Evolutionary conservation across 2,797 vertebrate species (phyloP).

Genomic region (Stomatorhinus walkeri): DNA sequence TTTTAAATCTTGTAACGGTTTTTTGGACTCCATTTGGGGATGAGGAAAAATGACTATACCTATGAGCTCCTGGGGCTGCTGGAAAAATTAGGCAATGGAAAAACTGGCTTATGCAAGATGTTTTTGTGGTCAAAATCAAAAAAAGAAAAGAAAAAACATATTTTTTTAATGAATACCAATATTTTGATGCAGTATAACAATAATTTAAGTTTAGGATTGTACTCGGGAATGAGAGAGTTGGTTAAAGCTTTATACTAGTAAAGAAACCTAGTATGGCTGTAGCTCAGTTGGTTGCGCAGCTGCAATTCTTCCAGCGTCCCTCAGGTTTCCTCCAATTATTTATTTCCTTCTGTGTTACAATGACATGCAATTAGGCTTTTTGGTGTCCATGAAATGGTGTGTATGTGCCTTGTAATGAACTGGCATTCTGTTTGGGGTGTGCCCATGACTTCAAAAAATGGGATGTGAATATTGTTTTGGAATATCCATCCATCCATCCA

Average conservation of each 20-base stretch:
- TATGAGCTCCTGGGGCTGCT: not conserved
- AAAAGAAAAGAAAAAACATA: not conserved
- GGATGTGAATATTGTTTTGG: not conserved
- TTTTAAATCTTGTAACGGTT: not conserved
- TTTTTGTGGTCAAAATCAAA: not conserved
- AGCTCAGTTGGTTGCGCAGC: not conserved
- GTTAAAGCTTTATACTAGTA: not conserved
- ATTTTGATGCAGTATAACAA: not conserved
- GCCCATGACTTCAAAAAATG: not conserved
- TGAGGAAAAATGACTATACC: not conserved
- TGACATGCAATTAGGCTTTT: not conserved
- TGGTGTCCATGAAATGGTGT: not conserved
- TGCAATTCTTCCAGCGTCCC: not conserved
- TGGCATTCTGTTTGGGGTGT: not conserved
- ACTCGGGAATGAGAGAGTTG: not conserved
- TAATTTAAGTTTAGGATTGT: not conserved
- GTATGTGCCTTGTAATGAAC: not conserved
- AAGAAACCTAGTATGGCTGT: not conserved
- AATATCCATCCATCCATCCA: not conserved
- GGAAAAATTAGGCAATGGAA: not conserved
- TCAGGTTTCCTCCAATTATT: not conserved
- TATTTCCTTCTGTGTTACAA: not conserved
- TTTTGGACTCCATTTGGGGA: not conserved
- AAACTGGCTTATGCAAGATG: not conserved
- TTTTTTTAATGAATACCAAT: not conserved